Base-by-base conservation (phyloP, 2,888 invertebrate genomes). In the Cantharis lateralis region DNA sequence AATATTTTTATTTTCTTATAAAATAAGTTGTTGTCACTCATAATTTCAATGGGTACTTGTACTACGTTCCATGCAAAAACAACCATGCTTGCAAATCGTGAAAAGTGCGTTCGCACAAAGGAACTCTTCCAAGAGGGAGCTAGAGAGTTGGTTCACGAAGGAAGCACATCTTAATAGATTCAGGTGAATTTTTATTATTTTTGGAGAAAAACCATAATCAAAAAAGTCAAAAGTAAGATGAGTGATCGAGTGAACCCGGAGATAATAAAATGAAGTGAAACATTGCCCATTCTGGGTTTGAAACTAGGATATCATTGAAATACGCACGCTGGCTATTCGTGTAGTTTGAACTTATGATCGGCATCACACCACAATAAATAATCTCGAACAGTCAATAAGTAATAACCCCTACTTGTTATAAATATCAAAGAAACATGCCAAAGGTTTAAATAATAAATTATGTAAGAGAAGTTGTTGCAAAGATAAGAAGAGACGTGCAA, bases 331-430 rank as follows among this genome's bases (percentile, higher is more conserved):
- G 26, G 15, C 18, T 68, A 62, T 68, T 75, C 70, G 73, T 73
- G 76, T 15, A 62, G 15, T 71, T 70, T 71, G 76, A 76, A 73
- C 76, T 71, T 77, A 28, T 73, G 76, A 24, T 73, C 76, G 24
- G 18, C 64, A 77, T 77, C 76, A 77, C 76, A 77, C 76, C 76
- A 77, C 70, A 26, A 68, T 64, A 11, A 28, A 20, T 15, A 15
- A 15, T 26, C 62, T 68, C 63, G 3, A 71, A 32, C 72, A 28
- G 48, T 72, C 61, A 16, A 24, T 66, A 66, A 66, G n/a, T 66
- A 66, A 66, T 66, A 66, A 66, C 64, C 64, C 64, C 24, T 20
- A 66, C 64, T 64, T 13, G 64, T 24, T n/a, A 20, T 18, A 63
- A 20, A 18, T 66, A 18, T 66, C 10, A n/a, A 20, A 66, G 24